Evolutionary conservation across 2,888 invertebrate genomes (phyloP), one percentile per base, ranked within the genome.

Genomic region (Bimastos eiseni): DNA sequence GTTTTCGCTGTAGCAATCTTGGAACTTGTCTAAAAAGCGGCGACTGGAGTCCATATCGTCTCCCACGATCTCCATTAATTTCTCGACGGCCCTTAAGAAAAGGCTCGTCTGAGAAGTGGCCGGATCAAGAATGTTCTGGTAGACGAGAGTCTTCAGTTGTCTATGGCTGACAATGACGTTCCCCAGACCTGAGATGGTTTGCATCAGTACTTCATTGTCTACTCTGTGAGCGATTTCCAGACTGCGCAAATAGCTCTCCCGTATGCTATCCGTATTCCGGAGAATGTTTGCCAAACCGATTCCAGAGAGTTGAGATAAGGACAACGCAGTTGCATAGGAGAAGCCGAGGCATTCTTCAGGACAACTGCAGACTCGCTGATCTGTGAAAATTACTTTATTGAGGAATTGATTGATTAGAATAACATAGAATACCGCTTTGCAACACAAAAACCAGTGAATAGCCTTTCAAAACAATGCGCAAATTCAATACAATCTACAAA

Each of bases 61-160:
- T 70, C 70, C n/a, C 30, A n/a, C 70, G n/a, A 70, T 70, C 70
- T 70, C 70, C 70, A 70, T 70, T 70, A 70, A 70, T 70, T 70
- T 70, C 3, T 8, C 70, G 70, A 70, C 30, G 30, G n/a, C 30
- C 70, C 11, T 70, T 8, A 70, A n/a, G n/a, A 70, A 30, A n/a
- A 70, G n/a, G 11, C n/a, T 70, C 11, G 70, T 70, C 70, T 8
- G 8, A 11, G 70, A 70, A 70, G 70, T 70, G 11, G 70, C 70
- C 11, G 70, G 70, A 70, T 30, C 8, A 6, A 70, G 70, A n/a
- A 70, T 70, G 70, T 70, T n/a, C n/a, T 70, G 30, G 70, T 70
- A 70, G 70, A 70, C n/a, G 8, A 70, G 70, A 70, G 30, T n/a
- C 70, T 70, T 70, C 17, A 70, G 8, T n/a, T n/a, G 30, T 5